Evolutionary conservation across 2,888 invertebrate species (phyloP).

Genomic region (Drosophila mayaguana): DNA sequence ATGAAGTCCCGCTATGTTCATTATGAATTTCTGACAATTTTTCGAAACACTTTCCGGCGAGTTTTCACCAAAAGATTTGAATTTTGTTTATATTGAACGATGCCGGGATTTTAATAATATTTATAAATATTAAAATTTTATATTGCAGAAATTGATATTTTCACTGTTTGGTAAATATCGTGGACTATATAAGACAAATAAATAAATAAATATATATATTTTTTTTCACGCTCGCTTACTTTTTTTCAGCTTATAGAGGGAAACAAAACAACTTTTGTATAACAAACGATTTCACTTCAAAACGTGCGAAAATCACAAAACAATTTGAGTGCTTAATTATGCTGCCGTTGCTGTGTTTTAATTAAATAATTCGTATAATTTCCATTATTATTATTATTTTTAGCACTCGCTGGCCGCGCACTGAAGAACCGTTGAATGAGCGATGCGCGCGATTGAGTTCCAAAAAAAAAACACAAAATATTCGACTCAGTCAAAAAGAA

Average conservation of each 20-base stretch:
- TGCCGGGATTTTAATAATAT: constrained; percentile 14
- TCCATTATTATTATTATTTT: constrained; percentile 19
- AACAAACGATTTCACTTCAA: constrained; percentile 47
- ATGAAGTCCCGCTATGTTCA: constrained; percentile 23
- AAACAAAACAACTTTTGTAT: constrained; percentile 13
- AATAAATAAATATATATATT: neutral
- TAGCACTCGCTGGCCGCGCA: constrained; percentile 32
- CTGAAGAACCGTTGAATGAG: constrained; percentile 31
- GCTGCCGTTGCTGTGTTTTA: constrained; percentile 15
- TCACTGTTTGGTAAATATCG: constrained; percentile 9
- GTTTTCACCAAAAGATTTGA: constrained; percentile 20
- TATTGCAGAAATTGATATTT: constrained; percentile 10
- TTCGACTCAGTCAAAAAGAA: constrained; percentile 14
- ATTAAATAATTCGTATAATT: constrained; percentile 37
- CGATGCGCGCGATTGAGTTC: constrained; percentile 10
- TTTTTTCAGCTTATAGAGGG: constrained; percentile 5
- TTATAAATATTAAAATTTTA: constrained; percentile 27
- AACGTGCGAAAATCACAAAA: constrained; percentile 40
- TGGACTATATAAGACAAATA: constrained; percentile 4
- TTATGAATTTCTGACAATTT: constrained; percentile 48
- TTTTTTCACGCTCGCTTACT: constrained; percentile 33
- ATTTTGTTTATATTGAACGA: constrained; percentile 35
- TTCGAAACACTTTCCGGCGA: constrained; percentile 38
- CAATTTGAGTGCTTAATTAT: constrained; percentile 38
- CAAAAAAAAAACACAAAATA: constrained; percentile 5